Evolutionary conservation across 2,113 vertebrate species (phyloP).

Genomic region (Mystacornis crossleyi): DNA sequence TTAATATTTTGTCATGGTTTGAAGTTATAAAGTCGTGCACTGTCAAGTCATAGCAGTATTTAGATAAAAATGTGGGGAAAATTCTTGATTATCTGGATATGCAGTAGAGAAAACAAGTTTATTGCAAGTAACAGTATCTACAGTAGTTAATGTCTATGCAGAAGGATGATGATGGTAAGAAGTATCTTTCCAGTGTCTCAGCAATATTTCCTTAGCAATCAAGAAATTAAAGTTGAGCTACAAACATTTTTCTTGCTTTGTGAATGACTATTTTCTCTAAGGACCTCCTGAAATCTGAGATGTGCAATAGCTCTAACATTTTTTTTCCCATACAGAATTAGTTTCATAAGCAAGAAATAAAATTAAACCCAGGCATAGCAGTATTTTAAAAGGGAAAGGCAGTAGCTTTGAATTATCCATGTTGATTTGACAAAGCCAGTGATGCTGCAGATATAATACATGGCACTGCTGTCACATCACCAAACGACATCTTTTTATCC

Average conservation of each 20-base stretch:
- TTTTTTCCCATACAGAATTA: not conserved
- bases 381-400: constrained; percentile 26
- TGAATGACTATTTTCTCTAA: constrained; percentile 1
- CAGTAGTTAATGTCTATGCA: not conserved
- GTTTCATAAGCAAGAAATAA: constrained; percentile 27
- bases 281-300: constrained; percentile 12
- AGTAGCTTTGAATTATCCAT: constrained; percentile 57
- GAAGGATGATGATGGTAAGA: not conserved
- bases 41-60: not conserved
- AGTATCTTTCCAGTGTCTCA: not conserved
- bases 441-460: constrained; percentile 42
- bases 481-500: constrained; percentile 57
- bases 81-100: not conserved
- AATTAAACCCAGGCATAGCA: constrained; percentile 7
- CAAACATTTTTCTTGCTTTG: not conserved
- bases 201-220: constrained; percentile 27
- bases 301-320: not conserved
- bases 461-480: constrained; percentile 25
- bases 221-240: constrained; percentile 32
- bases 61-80: constrained; percentile 3
- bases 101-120: not conserved
- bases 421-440: constrained; percentile 39
- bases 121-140: not conserved
- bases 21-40: not conserved
- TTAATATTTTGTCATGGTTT: not conserved